Evolutionary conservation across 2,888 invertebrate genomes (phyloP), one percentile per base, ranked within the genome.

Genomic region (Amaurobius ferox): DNA sequence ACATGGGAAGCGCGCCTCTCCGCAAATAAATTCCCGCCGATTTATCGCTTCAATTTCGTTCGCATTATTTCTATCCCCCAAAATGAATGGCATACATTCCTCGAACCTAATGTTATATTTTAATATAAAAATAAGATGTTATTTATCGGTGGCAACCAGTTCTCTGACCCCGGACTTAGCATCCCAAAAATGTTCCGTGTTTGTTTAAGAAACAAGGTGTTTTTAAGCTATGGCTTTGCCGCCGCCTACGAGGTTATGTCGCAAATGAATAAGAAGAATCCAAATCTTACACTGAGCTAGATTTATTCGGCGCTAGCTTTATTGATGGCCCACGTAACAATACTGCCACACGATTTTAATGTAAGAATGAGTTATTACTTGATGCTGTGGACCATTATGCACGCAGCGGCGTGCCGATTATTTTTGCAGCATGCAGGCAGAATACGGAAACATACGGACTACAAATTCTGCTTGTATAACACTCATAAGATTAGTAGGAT

Each of bases 21-120:
- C 64, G 70, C 76, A 83, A 83, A 83, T 83, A 83, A 76, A 83
- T 83, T 70, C 44, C 39, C 62, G 23, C 35, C 19, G 71, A 85
- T 85, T 85, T 85, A 85, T 85, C 19, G 64, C 83, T 67, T 85
- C 72, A 71, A 85, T 85, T 85, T 85, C 71, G 77, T 32, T 48
- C 26, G 70, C 80, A 80, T 74, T 80, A 80, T 74, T 70, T 67
- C 61, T 73, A 13, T 48, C 55, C 40, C 44, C n/a, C 23, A 76
- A 77, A 66, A 77, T 76, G 55, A 61, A 72, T 66, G 26, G 71
- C 39, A 11, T 35, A 29, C 32, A 77, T 83, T 77, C 61, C 26
- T 29, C 62, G 19, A n/a, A 7, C 62, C 32, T n/a, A 64, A 67
- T 40, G 61, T 23, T 26, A 32, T 55, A 76, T 62, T 76, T 64